A percentile compares a stretch with the other conserved stretches of the same genome.
Evolutionary conservation across 2,888 invertebrate genomes (phyloP).

Genomic region (Mythimna pallens): DNA sequence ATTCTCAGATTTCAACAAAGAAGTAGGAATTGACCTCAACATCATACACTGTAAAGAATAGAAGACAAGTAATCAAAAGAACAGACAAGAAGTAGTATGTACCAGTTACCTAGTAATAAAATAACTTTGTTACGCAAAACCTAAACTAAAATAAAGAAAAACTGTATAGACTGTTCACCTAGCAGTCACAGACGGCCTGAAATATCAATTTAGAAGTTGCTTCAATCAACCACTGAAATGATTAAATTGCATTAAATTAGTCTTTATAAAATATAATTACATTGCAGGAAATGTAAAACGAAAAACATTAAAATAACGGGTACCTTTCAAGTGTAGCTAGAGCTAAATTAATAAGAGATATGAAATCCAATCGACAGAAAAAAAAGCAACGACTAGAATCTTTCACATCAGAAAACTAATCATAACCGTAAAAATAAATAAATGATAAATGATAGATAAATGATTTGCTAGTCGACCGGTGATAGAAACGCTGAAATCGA

Average conservation of each 20-base stretch:
- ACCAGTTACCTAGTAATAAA: background rate
- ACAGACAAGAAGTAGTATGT: background rate
- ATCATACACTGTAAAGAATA: background rate
- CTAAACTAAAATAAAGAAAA: background rate
- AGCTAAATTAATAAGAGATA: background rate
- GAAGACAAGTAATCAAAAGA: background rate
- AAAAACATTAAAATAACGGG: constrained; percentile 25
- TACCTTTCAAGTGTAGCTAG: background rate
- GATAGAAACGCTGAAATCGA: too few relatives aligned
- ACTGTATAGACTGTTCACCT: background rate
- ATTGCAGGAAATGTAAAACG: background rate
- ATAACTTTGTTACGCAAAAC: background rate
- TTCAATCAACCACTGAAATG: background rate
- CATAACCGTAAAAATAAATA: too few relatives aligned
- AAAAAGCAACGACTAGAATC: background rate
- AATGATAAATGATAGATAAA: too few relatives aligned
- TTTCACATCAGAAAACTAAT: too few relatives aligned
- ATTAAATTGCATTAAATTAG: too few relatives aligned
- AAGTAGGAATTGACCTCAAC: background rate
- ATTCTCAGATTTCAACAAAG: background rate
- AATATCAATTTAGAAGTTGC: constrained; percentile 4
- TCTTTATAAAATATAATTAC: constrained; percentile 2
- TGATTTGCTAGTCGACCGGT: too few relatives aligned
- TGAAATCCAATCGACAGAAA: background rate
- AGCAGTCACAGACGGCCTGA: background rate